Percentiles rank a stretch among this genome's conserved stretches.
Evolutionary conservation across 2,888 invertebrate genomes (phyloP).

Genomic region (Mesorhabditis sp.): DNA sequence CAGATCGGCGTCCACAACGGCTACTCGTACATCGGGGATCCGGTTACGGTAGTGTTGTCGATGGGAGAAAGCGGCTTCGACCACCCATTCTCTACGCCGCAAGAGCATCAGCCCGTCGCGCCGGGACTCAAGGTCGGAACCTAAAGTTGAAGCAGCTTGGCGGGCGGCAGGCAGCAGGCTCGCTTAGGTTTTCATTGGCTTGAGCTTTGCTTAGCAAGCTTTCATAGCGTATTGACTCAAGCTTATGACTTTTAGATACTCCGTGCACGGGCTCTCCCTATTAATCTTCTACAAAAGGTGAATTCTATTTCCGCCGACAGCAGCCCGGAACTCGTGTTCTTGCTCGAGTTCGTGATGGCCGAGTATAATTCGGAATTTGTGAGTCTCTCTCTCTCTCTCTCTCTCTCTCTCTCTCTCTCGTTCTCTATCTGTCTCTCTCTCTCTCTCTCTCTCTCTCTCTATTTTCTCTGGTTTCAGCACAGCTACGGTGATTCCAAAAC

Average conservation of each 20-base stretch:
- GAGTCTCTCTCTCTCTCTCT: too few species aligned
- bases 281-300: conserved; percentile 19
- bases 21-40: conserved; percentile 61
- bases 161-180: too few species aligned
- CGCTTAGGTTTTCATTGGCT: neutral
- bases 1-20: conserved; percentile 64
- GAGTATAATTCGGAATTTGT: too few species aligned
- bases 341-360: conserved; percentile 46
- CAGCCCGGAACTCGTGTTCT: conserved; percentile 45
- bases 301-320: conserved; percentile 27
- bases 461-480: too few species aligned
- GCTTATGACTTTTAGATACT: neutral
- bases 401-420: too few species aligned
- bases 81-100: conserved; percentile 21
- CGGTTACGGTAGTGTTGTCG: conserved; percentile 59
- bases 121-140: conserved; percentile 6
- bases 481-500: too few species aligned
- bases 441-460: too few species aligned
- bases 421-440: too few species aligned
- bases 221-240: neutral
- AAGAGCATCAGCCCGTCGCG: conserved; percentile 19
- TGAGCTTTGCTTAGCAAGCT: neutral
- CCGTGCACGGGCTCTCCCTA: neutral
- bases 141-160: neutral
- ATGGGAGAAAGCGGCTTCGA: conserved; percentile 16